Evolutionary conservation across 2,113 vertebrate species (phyloP), one percentile per base, ranked within the genome.

Genomic region (Antechinus stuartii): DNA sequence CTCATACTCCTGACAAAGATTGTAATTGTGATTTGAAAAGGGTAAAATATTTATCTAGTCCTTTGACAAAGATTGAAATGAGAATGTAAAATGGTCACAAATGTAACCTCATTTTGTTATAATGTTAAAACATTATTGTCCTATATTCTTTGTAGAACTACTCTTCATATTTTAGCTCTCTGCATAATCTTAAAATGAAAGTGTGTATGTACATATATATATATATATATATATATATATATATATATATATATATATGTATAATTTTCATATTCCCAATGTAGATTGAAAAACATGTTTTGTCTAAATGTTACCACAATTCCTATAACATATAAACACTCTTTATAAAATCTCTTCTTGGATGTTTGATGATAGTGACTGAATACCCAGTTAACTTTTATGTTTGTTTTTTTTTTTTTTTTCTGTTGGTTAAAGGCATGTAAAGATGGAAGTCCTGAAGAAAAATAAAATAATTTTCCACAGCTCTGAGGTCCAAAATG

Each of bases 341-440:
- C 96, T 96, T 96, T 98, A 94, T 95, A 90, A 92, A 93, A 93
- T 98, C 94, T 96, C 89, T 95, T 25, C 93, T 90, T 94, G 96
- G 94, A 91, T 68, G 90, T 94, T 98, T 94, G 97, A 95, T 97
- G 97, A 91, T 97, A 98, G 97, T 97, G 97, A 98, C 97, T 97
- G 98, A 98, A 96, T 98, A 97, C 98, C 98, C 97, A 96, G 97
- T 98, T 98, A 98, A 96, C 91, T 97, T 98, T 96, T 50, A 50
- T 50, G 97, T 98, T 95, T 89, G 97, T 97, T 97, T 98, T 98
- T 98, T 89, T 97, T 97, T 97, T 98, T 98, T 98, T 98, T 98
- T 95, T 98, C 95, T 98, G 97, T 97, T 97, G 96, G 97, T 97
- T 98, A 98, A 97, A 99, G 96, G 94, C 96, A 97, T 97, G 97